Percentiles rank a stretch among this genome's conserved stretches.
Conservation (phyloP, 2,797 vertebrate species). For the Dendrocincla fuliginosa region DNA sequence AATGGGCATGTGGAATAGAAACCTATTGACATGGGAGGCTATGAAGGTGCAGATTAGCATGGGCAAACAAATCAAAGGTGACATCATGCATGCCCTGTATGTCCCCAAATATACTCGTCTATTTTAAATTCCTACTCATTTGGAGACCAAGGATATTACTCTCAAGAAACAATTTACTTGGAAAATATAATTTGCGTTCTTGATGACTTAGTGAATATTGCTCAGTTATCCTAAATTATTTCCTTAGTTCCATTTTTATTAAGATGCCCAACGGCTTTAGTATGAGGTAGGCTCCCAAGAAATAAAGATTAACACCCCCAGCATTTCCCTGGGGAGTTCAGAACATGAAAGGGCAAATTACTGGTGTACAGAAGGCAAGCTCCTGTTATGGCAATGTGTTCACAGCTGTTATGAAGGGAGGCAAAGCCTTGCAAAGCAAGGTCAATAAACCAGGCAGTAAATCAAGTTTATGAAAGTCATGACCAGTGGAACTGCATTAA, state of each 20-base stretch:
- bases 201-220: not conserved
- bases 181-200: not conserved
- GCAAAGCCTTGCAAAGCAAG: not conserved
- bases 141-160: not conserved
- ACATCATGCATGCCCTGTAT: not conserved
- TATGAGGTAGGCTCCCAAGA: not conserved
- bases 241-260: not conserved
- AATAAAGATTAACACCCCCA: not conserved
- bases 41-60: not conserved
- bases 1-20: not conserved
- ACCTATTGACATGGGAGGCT: not conserved
- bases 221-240: not conserved
- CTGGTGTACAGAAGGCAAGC: slow-evolving; percentile 30
- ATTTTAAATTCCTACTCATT: not conserved
- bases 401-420: slow-evolving; percentile 52
- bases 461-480: slow-evolving; percentile 27
- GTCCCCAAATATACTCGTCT: not conserved
- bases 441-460: slow-evolving; percentile 50
- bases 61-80: not conserved
- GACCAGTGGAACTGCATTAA: slow-evolving; percentile 6
- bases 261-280: not conserved
- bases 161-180: not conserved
- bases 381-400: slow-evolving; percentile 14
- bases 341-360: slow-evolving; percentile 11
- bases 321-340: slow-evolving; percentile 3